Base-by-base conservation (phyloP, 2,797 vertebrate genomes). In the Cyclura pinguis region DNA sequence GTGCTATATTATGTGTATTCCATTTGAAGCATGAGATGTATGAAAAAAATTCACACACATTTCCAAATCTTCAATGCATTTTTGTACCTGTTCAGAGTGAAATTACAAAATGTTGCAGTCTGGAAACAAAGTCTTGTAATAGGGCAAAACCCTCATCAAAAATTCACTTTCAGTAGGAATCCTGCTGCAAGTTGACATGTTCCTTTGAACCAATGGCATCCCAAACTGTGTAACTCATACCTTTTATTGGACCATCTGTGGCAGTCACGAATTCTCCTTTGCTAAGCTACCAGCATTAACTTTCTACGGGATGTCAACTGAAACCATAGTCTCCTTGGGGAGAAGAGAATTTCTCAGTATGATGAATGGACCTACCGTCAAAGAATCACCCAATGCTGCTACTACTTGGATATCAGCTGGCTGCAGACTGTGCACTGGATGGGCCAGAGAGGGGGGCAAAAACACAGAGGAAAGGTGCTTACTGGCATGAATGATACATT, bases 321-420 rank as follows among this genome's bases (percentile, higher is more conserved):
- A 88, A 0, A 0, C 0, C 8, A 92, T 32, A 90, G 81, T 42
- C 84, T 74, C 35, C 73, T 74, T 67, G 67, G 29, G 35, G 80
- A 90, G 84, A 73, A 14, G 0, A 64, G 35, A 42, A 69, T 20
- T 83, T n/a, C 9, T 76, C 27, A 90, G 82, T 72, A 35, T 7
- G 87, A 87, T 38, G n/a, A 20, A 42, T 67, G 32, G 69, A 97
- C 98, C 96, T 95, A 99, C 99, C 7, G 98, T 98, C 84, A 99
- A 0, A 0, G 98, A 98, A 95, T 99, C 99, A 93, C 99, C 99
- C 52, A 99, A 77, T 16, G 99, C 98, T 0, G 97, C 98, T 57
- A 99, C 94, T 20, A 98, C 97, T 90, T 97, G 98, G 94, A 99
- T 98, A 92, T 99, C 98, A 84, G 95, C 97, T 62, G 99, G 98